Conservation (phyloP, 2,888 invertebrate genomes). For the Portevinia maculata region DNA sequence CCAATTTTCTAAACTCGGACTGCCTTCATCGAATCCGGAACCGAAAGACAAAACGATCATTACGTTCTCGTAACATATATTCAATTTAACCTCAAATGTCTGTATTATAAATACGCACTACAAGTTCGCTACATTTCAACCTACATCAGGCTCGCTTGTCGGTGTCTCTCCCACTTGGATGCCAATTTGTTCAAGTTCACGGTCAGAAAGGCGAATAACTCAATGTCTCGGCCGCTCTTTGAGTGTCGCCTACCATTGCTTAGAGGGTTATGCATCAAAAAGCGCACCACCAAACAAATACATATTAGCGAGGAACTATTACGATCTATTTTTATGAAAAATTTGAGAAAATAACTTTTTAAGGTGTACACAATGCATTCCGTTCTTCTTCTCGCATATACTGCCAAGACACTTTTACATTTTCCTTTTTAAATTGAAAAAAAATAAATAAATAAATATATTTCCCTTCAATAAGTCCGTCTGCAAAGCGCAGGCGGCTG, state of each 20-base stretch:
- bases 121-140: background rate
- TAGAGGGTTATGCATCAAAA: conserved; percentile 11
- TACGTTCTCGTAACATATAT: conserved; percentile 3
- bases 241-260: background rate
- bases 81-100: conserved; percentile 42
- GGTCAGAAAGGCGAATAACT: conserved; percentile 61
- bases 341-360: conserved; percentile 9
- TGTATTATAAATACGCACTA: conserved; percentile 28
- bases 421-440: background rate
- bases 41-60: conserved; percentile 23
- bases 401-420: conserved; percentile 42
- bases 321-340: conserved; percentile 54
- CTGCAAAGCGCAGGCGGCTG: conserved; percentile 42
- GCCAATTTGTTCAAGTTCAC: conserved; percentile 62
- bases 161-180: conserved; percentile 21
- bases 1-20: background rate
- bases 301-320: conserved; percentile 25
- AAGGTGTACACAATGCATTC: conserved; percentile 33
- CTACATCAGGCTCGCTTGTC: conserved; percentile 24
- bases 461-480: background rate
- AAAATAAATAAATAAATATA: background rate
- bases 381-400: conserved; percentile 1
- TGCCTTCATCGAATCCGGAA: conserved; percentile 8
- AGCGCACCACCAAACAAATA: background rate
- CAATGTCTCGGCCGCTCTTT: conserved; percentile 43